phyloP scores from a whole-genome alignment of 2,888 invertebrate species.

The Azorinus chamasolen region DNA sequence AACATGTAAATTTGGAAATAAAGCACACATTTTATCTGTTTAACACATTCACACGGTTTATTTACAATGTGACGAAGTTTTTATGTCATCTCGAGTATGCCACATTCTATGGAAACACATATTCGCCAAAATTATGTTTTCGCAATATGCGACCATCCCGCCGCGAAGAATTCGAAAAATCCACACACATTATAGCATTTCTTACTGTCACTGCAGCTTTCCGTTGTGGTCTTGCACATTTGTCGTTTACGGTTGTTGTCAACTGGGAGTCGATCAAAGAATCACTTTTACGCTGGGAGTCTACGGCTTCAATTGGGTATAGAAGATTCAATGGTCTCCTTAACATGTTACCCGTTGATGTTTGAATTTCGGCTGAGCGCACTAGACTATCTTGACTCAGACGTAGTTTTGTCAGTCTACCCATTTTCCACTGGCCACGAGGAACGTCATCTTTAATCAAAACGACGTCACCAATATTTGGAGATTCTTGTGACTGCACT shows the following conservation, averaged over 20 bases:
- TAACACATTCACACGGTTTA: no score
- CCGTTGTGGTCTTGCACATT: not conserved
- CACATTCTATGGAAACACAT: no score
- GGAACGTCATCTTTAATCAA: slow-evolving; percentile 37
- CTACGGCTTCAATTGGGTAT: slow-evolving; percentile 27
- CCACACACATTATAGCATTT: not conserved
- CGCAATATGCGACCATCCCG: slow-evolving; percentile 2
- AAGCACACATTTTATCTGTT: no score
- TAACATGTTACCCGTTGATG: slow-evolving; percentile 8
- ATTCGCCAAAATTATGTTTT: no score
- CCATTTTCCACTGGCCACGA: slow-evolving; percentile 21
- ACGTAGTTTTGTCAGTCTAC: slow-evolving; percentile 8
- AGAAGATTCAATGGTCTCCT: slow-evolving; percentile 27
- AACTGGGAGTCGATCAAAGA: not conserved
- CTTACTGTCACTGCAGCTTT: not conserved
- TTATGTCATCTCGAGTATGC: no score
- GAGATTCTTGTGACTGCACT: slow-evolving; percentile 6
- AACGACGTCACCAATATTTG: slow-evolving; percentile 24
- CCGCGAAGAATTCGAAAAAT: not conserved
- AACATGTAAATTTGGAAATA: no score
- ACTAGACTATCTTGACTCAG: slow-evolving; percentile 24
- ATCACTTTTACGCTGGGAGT: not conserved
- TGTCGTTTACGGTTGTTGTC: slow-evolving; percentile 1
- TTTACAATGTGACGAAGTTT: no score
- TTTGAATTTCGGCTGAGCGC: slow-evolving; percentile 23